Percentiles rank a stretch among this genome's conserved stretches.
These are phyloP conservation scores for Gouania willdenowi DNA, from an alignment of 2,797 vertebrate species.

Conservation along the genomic window DNA sequence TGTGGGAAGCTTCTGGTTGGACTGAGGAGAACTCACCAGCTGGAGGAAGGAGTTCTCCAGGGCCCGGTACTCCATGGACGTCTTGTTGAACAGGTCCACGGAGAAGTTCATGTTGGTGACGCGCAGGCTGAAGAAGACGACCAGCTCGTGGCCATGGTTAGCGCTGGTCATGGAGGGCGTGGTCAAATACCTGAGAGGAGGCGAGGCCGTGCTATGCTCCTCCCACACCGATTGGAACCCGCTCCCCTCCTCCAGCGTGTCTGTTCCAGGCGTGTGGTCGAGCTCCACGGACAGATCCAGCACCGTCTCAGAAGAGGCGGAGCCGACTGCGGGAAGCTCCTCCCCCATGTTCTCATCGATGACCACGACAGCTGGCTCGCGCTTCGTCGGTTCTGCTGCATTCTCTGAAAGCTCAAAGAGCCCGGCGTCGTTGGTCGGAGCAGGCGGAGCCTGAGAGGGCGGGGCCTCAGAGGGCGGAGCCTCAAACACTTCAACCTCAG, in stretches of 20 bases:
- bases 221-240: constrained; percentile 31
- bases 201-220: constrained; percentile 23
- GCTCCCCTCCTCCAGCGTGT: constrained; percentile 57
- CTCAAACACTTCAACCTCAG: too few relatives aligned
- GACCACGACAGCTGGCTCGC: constrained; percentile 2
- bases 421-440: constrained; percentile 27
- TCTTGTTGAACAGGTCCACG: constrained; percentile 87
- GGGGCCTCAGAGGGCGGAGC: too few relatives aligned
- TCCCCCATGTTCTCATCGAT: constrained; percentile 36
- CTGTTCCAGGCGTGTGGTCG: constrained; percentile 42
- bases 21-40: constrained; percentile 78
- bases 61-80: constrained; percentile 81
- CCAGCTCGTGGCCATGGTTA: constrained; percentile 78
- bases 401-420: constrained; percentile 39
- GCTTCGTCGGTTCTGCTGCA: background rate
- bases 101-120: constrained; percentile 92
- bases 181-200: constrained; percentile 74
- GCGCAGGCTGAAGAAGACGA: constrained; percentile 90
- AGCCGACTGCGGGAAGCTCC: accelerated
- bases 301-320: constrained; percentile 4
- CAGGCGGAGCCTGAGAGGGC: constrained; percentile 2
- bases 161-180: constrained; percentile 77
- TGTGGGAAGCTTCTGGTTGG: too few relatives aligned
- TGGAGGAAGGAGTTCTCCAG: constrained; percentile 84
- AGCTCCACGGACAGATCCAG: constrained; percentile 53